Evolutionary conservation across 2,888 invertebrate species (phyloP).

Genomic region (Ennomos quercinarius): DNA sequence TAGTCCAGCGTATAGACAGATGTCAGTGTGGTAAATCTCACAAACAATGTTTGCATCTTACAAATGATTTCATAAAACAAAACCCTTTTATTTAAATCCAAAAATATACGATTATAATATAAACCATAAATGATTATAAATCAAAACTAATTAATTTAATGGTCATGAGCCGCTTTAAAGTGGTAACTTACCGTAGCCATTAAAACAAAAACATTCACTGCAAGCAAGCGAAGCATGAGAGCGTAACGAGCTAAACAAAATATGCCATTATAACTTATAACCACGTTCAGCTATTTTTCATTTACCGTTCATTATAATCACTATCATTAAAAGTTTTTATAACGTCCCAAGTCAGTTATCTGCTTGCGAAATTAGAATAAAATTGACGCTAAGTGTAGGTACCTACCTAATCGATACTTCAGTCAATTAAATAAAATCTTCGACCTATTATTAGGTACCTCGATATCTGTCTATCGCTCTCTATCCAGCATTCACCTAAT

Average conservation of each 20-base stretch:
- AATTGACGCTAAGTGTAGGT: not conserved
- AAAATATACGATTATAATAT: not conserved
- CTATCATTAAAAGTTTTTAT: slow-evolving; percentile 14
- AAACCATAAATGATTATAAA: slow-evolving; percentile 16
- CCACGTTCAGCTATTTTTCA: slow-evolving; percentile 44
- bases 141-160: slow-evolving; percentile 37
- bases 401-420: slow-evolving; percentile 3
- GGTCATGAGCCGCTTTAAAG: slow-evolving; percentile 37
- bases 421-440: slow-evolving; percentile 6
- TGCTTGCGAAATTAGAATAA: not conserved
- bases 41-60: too few relatives aligned
- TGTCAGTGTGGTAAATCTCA: too few relatives aligned
- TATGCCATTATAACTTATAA: slow-evolving; percentile 53
- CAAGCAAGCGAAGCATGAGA: slow-evolving; percentile 63
- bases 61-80: too few relatives aligned
- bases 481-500: too few relatives aligned
- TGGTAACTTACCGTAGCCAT: slow-evolving; percentile 58
- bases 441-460: not conserved
- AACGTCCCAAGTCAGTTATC: not conserved
- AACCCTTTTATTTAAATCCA: too few relatives aligned
- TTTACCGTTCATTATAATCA: slow-evolving; percentile 47
- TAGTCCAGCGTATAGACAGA: too few relatives aligned
- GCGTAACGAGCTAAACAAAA: slow-evolving; percentile 68
- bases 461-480: too few relatives aligned
- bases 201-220: slow-evolving; percentile 68